These are phyloP conservation scores for Pterois miles DNA, from an alignment of 2,797 vertebrate species.

Conservation along the genomic window DNA sequence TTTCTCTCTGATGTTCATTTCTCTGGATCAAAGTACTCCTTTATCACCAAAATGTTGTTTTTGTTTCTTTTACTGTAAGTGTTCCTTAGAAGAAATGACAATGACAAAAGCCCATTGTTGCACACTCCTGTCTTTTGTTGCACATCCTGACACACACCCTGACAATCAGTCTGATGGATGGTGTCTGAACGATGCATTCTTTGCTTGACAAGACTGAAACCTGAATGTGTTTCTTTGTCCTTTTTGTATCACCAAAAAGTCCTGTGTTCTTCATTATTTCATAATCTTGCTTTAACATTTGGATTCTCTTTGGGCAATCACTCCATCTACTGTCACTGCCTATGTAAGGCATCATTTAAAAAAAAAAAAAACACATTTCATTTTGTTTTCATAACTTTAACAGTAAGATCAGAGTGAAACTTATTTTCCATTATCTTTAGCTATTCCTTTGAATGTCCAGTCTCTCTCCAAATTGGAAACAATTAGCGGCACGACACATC, in stretches of 20 bases:
- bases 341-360: background rate
- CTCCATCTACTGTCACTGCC: background rate
- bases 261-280: background rate
- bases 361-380: background rate
- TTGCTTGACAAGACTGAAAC: constrained; percentile 1
- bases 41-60: background rate
- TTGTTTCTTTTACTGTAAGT: background rate
- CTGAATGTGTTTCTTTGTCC: background rate
- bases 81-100: background rate
- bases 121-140: too few species aligned
- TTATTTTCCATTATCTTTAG: background rate
- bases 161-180: background rate
- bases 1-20: background rate
- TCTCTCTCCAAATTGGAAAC: constrained; percentile 8
- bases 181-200: background rate
- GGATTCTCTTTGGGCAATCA: background rate
- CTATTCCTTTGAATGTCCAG: background rate
- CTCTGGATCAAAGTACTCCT: background rate
- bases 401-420: constrained; percentile 6
- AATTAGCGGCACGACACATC: background rate
- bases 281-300: background rate
- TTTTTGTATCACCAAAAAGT: background rate
- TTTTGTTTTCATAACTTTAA: background rate
- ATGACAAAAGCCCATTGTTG: constrained; percentile 7
- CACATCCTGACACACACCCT: too few species aligned